Percentiles rank a stretch among this genome's conserved stretches.
These are phyloP conservation scores for Penaeus vannamei DNA, from an alignment of 1,140 invertebrate species.

Conservation along the genomic window DNA sequence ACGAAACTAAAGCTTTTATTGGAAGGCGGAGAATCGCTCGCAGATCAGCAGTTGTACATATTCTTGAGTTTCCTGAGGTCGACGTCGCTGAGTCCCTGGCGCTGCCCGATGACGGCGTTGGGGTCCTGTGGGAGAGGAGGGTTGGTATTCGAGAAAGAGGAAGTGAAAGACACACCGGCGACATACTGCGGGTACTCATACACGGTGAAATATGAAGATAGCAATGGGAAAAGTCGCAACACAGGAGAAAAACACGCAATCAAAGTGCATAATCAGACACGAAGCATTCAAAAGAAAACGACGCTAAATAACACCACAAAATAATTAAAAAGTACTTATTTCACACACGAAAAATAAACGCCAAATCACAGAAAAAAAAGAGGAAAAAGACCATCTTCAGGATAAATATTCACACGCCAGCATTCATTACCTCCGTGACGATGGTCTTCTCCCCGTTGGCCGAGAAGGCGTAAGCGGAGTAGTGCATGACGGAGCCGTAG, in stretches of 20 bases:
- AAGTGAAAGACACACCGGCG: neutral
- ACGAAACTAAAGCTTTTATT: too few species aligned
- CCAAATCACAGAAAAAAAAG: too few species aligned
- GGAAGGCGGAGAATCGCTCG: neutral
- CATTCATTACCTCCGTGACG: constrained; percentile 72
- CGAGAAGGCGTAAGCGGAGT: constrained; percentile 75
- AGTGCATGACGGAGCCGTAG: constrained; percentile 77
- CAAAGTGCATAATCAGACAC: too few species aligned
- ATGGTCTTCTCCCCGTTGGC: constrained; percentile 72
- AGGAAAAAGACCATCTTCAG: neutral
- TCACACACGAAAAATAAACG: too few species aligned
- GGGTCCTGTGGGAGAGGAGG: constrained; percentile 69
- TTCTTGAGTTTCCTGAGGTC: constrained; percentile 74
- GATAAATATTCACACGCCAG: neutral
- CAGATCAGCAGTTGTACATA: constrained; percentile 71
- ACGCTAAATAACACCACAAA: too few species aligned
- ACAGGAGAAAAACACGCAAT: too few species aligned
- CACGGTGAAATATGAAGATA: too few species aligned
- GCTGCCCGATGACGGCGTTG: constrained; percentile 72
- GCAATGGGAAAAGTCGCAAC: too few species aligned
- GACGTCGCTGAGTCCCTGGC: constrained; percentile 72
- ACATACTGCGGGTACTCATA: too few species aligned
- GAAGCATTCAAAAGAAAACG: too few species aligned
- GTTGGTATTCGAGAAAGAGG: neutral
- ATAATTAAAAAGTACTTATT: too few species aligned